Evolutionary conservation across 2,797 vertebrate genomes (phyloP).

Genomic region (Periparus ater): DNA sequence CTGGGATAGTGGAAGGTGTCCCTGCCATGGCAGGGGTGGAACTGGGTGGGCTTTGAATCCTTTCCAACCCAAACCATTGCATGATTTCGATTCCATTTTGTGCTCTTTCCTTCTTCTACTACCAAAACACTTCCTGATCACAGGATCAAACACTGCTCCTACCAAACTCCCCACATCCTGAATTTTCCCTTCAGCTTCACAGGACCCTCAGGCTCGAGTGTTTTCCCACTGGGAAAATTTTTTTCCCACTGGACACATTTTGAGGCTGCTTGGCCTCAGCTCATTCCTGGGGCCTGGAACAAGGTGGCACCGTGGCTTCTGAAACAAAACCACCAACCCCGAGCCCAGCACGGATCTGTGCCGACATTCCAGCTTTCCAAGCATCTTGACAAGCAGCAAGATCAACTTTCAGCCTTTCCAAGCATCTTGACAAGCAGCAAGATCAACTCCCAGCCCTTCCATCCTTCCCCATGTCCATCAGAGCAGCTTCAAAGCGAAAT

Average conservation of each 20-base stretch:
- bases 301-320: accelerated
- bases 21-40: background rate
- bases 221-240: background rate
- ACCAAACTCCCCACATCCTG: background rate
- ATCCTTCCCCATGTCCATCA: accelerated
- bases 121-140: background rate
- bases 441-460: background rate
- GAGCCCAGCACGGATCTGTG: accelerated
- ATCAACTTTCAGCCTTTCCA: background rate
- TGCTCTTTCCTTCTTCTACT: accelerated
- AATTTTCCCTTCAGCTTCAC: background rate
- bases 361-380: accelerated
- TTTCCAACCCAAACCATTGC: background rate
- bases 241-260: background rate
- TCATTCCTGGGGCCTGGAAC: background rate
- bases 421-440: accelerated
- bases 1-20: background rate
- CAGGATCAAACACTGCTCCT: background rate
- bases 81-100: background rate
- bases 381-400: accelerated
- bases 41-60: background rate
- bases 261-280: background rate
- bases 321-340: accelerated
- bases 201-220: accelerated
- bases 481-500: background rate